Evolutionary conservation across 2,888 invertebrate species (phyloP).

Genomic region (Arrhopalites spinosus): DNA sequence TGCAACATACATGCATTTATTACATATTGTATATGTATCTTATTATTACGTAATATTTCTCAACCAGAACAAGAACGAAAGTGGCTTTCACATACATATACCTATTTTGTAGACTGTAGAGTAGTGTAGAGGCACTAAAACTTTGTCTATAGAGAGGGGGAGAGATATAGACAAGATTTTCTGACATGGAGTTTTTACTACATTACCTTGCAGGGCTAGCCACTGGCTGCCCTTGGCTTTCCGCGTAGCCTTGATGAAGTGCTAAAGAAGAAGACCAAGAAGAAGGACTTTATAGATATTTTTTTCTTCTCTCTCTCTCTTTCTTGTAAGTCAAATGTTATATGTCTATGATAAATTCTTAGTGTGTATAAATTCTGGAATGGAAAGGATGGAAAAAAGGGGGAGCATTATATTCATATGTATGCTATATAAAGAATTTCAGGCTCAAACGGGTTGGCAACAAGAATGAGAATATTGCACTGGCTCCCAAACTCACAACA

Average conservation of each 20-base stretch:
- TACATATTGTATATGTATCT: neutral
- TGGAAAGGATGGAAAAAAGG: neutral
- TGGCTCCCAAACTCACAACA: constrained; percentile 32
- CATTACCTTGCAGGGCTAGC: too few species aligned
- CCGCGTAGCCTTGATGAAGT: constrained; percentile 31
- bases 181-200: too few species aligned
- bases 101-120: too few species aligned
- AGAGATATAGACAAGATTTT: too few species aligned
- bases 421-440: constrained; percentile 29
- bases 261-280: constrained; percentile 21
- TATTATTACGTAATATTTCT: too few species aligned
- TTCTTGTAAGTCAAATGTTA: neutral
- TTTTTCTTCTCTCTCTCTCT: neutral
- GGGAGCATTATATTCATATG: neutral
- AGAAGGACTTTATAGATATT: constrained; percentile 18
- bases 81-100: too few species aligned
- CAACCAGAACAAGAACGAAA: too few species aligned
- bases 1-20: neutral
- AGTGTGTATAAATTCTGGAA: neutral
- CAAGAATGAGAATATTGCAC: constrained; percentile 39
- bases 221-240: constrained; percentile 33
- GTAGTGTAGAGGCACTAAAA: too few species aligned
- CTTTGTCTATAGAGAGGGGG: too few species aligned
- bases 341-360: neutral
- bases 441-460: constrained; percentile 37